A percentile compares a stretch with the other conserved stretches of the same genome.
Evolutionary conservation across 2,797 vertebrate genomes (phyloP).

Genomic region (Monodelphis domestica): DNA sequence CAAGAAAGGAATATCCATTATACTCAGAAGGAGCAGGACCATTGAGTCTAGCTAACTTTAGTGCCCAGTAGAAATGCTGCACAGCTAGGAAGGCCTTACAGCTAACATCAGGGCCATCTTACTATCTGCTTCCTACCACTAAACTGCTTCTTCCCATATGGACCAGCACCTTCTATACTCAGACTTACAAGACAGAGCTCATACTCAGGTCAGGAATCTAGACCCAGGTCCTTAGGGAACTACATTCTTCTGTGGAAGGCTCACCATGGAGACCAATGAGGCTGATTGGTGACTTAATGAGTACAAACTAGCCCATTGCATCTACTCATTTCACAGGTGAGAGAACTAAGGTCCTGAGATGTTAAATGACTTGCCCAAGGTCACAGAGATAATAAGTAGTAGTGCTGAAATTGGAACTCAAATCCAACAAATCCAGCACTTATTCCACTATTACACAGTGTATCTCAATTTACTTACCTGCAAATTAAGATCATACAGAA

Average conservation of each 20-base stretch:
- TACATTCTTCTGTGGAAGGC: too few relatives aligned
- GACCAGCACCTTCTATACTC: too few relatives aligned
- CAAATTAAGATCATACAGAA: background rate
- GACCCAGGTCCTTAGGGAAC: too few relatives aligned
- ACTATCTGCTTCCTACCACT: background rate
- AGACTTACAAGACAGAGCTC: too few relatives aligned
- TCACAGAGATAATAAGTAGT: background rate
- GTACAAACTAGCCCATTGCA: too few relatives aligned
- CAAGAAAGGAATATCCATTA: background rate
- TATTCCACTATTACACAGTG: background rate
- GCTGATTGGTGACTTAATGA: too few relatives aligned
- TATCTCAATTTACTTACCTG: background rate
- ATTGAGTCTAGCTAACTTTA: too few relatives aligned
- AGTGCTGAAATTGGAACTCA: background rate
- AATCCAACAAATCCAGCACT: background rate
- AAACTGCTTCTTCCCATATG: too few relatives aligned
- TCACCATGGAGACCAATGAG: too few relatives aligned
- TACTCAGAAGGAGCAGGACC: too few relatives aligned
- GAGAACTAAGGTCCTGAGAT: background rate
- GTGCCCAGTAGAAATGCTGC: background rate
- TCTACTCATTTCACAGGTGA: background rate
- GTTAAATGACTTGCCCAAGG: background rate
- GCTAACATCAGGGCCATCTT: background rate
- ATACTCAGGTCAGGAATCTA: too few relatives aligned
- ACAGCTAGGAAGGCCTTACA: background rate